Conservation (phyloP, 2,113 vertebrate genomes). For the Callionymus lyra region DNA sequence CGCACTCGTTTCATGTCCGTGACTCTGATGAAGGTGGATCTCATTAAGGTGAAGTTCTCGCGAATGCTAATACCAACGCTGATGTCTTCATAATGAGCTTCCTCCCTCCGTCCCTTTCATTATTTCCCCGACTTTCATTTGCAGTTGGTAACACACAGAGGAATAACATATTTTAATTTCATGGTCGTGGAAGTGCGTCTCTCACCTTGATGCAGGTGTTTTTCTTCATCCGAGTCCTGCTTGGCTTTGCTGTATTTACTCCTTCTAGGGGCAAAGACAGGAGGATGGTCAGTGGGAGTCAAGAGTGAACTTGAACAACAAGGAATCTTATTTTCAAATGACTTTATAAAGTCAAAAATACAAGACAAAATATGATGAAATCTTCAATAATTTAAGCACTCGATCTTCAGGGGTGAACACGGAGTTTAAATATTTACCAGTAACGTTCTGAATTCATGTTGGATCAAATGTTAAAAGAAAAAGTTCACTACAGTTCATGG, state of each 20-base stretch:
- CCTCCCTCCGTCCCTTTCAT: slow-evolving; percentile 14
- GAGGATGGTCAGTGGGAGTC: slow-evolving; percentile 17
- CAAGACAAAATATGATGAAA: too few species aligned
- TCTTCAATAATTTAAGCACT: too few species aligned
- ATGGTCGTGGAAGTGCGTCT: slow-evolving; percentile 8
- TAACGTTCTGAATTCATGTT: too few species aligned
- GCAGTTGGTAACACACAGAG: slow-evolving; percentile 20
- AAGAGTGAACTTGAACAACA: neutral
- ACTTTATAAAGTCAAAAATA: too few species aligned
- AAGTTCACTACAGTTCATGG: neutral
- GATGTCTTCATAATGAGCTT: slow-evolving; percentile 55
- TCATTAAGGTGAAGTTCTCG: slow-evolving; percentile 45
- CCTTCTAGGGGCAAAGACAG: slow-evolving; percentile 68
- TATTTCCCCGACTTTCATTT: slow-evolving; percentile 31
- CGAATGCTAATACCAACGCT: slow-evolving; percentile 32
- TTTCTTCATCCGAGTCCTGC: slow-evolving; percentile 93
- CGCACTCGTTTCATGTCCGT: slow-evolving; percentile 33
- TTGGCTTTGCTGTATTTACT: slow-evolving; percentile 96
- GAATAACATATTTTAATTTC: slow-evolving; percentile 28
- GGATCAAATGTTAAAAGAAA: slow-evolving; percentile 4
- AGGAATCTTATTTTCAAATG: too few species aligned
- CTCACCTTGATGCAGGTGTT: slow-evolving; percentile 95
- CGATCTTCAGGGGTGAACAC: too few species aligned
- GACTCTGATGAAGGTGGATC: slow-evolving; percentile 32
- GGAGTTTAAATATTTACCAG: too few species aligned